Evolutionary conservation across 2,888 invertebrate species (phyloP).

Genomic region (Trissonchulus latispiculum): DNA sequence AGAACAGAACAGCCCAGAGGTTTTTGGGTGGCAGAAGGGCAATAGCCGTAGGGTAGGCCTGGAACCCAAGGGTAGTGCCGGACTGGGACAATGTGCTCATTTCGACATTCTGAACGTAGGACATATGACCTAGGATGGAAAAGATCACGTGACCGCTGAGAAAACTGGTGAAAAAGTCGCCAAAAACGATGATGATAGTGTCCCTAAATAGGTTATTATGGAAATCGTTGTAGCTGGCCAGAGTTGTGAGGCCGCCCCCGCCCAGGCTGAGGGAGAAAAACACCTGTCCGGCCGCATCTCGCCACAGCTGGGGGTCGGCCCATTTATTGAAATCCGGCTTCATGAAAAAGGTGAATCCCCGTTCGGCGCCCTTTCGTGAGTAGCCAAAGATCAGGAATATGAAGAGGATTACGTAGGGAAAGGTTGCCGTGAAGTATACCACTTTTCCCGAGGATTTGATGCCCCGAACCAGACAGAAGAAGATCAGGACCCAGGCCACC

Average conservation of each 20-base stretch:
- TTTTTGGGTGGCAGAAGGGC: too few relatives aligned
- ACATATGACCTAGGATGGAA: slow-evolving; percentile 17
- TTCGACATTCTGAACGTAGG: too few relatives aligned
- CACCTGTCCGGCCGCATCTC: slow-evolving; percentile 1
- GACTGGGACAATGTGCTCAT: too few relatives aligned
- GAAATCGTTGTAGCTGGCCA: slow-evolving; percentile 21
- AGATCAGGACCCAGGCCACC: slow-evolving; percentile 13
- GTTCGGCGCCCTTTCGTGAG: not conserved
- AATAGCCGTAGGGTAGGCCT: too few relatives aligned
- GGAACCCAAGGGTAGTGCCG: not conserved
- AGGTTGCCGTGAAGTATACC: too few relatives aligned
- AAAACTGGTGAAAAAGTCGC: slow-evolving; percentile 20
- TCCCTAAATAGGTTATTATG: slow-evolving; percentile 20
- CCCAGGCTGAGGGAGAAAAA: slow-evolving; percentile 21
- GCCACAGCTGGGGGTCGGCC: too few relatives aligned
- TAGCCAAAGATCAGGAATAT: not conserved
- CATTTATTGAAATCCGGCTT: slow-evolving; percentile 10
- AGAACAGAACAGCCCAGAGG: too few relatives aligned
- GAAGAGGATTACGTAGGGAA: slow-evolving; percentile 11
- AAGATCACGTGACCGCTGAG: slow-evolving; percentile 20
- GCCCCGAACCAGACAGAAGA: slow-evolving; percentile 7
- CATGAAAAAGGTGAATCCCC: not conserved
- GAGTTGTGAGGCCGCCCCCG: slow-evolving; percentile 19
- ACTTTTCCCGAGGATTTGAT: slow-evolving; percentile 16
- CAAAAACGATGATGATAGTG: slow-evolving; percentile 19